These are phyloP conservation scores for Idaea straminata DNA, from an alignment of 2,888 invertebrate genomes.

Conservation along the genomic window DNA sequence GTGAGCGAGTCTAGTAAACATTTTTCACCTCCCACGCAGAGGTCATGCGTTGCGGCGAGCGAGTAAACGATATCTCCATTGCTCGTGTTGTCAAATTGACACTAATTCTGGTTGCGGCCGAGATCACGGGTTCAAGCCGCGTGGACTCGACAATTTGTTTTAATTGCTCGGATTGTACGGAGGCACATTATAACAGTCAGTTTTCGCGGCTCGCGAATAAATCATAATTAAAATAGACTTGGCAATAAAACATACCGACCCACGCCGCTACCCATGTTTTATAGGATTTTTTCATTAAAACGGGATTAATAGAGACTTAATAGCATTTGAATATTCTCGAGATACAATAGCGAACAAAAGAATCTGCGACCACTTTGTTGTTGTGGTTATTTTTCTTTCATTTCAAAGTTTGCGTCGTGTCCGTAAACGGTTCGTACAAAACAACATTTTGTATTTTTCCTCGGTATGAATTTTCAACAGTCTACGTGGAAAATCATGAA, in stretches of 20 bases:
- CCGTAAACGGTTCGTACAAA: slow-evolving; percentile 5
- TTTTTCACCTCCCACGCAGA: background rate
- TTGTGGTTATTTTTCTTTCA: slow-evolving; percentile 10
- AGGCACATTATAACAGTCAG: slow-evolving; percentile 29
- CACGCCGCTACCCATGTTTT: slow-evolving; percentile 13
- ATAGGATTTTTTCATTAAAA: slow-evolving; percentile 15
- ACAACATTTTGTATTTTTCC: slow-evolving; percentile 7
- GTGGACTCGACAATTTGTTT: slow-evolving; percentile 28
- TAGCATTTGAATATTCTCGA: slow-evolving; percentile 15
- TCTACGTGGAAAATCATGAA: background rate
- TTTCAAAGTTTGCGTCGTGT: slow-evolving; percentile 8
- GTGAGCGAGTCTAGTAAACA: background rate
- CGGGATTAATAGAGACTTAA: slow-evolving; percentile 15
- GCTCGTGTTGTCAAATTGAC: slow-evolving; percentile 23
- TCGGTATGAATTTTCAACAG: background rate
- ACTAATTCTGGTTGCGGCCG: slow-evolving; percentile 25
- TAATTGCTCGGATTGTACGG: slow-evolving; percentile 38
- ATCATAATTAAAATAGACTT: slow-evolving; percentile 35
- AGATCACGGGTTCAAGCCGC: slow-evolving; percentile 30
- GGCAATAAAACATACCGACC: slow-evolving; percentile 12
- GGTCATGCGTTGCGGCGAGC: background rate
- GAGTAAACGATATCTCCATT: slow-evolving; percentile 9
- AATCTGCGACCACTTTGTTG: slow-evolving; percentile 8
- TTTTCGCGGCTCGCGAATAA: slow-evolving; percentile 33
- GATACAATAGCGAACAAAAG: slow-evolving; percentile 1